These are phyloP conservation scores for Plagodis pulveraria DNA, from an alignment of 2,888 invertebrate genomes.

Conservation along the genomic window DNA sequence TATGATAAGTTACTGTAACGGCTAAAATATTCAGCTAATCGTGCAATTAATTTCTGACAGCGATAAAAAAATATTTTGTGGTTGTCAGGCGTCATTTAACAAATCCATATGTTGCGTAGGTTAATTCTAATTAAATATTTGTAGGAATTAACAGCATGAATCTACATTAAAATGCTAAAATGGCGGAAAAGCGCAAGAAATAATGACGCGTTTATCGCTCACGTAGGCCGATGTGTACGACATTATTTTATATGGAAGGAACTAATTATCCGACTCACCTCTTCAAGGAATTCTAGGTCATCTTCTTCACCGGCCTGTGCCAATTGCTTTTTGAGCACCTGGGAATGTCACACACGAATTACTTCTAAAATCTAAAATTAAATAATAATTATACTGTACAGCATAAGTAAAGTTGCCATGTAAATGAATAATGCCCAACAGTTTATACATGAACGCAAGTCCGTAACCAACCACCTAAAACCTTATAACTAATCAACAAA, in stretches of 20 bases:
- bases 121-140: no score
- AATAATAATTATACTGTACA: no score
- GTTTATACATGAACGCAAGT: constrained; percentile 6
- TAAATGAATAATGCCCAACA: constrained; percentile 7
- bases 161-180: no score
- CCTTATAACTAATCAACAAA: neutral
- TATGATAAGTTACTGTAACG: no score
- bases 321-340: constrained; percentile 76
- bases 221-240: neutral
- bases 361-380: neutral
- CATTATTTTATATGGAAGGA: neutral
- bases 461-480: neutral
- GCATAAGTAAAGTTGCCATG: neutral
- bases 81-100: no score
- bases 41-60: no score
- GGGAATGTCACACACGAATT: constrained; percentile 37
- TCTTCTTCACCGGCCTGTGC: constrained; percentile 73
- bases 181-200: no score
- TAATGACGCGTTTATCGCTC: no score
- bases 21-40: no score
- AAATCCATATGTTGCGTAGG: no score
- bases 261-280: constrained; percentile 49
- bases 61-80: no score
- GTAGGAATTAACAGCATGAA: no score
- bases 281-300: constrained; percentile 66